Evolutionary conservation across 2,113 vertebrate species (phyloP).

Genomic region (Tapirus terrestris): DNA sequence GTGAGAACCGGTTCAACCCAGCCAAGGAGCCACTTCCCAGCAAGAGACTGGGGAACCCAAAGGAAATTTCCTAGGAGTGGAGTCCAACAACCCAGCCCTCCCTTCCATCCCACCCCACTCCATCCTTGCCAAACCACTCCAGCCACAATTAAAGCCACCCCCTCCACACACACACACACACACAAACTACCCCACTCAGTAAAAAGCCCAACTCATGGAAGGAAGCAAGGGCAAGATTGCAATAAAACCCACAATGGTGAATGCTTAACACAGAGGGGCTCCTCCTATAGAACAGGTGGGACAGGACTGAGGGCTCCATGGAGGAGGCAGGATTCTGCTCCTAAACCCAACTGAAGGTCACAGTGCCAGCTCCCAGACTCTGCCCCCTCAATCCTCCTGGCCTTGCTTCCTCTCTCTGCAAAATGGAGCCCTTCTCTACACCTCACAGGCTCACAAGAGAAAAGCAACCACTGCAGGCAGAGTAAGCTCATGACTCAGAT

Average conservation of each 20-base stretch:
- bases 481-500: background rate
- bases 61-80: background rate
- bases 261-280: rapidly evolving
- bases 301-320: no score
- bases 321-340: background rate
- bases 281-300: rapidly evolving
- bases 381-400: no score
- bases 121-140: background rate
- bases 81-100: background rate
- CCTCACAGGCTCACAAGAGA: background rate
- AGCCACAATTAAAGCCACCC: background rate
- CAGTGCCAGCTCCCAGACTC: background rate
- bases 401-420: no score
- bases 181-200: rapidly evolving
- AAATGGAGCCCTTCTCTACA: background rate
- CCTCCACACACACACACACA: background rate
- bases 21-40: background rate
- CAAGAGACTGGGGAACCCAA: background rate
- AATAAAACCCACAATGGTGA: rapidly evolving
- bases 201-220: background rate
- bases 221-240: background rate
- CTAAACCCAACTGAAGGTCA: no score
- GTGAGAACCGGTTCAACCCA: background rate
- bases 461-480: background rate
- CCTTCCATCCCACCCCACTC: rapidly evolving